Conservation (phyloP, 1,140 invertebrate species). For the Ceratoteleas bidentatus region DNA sequence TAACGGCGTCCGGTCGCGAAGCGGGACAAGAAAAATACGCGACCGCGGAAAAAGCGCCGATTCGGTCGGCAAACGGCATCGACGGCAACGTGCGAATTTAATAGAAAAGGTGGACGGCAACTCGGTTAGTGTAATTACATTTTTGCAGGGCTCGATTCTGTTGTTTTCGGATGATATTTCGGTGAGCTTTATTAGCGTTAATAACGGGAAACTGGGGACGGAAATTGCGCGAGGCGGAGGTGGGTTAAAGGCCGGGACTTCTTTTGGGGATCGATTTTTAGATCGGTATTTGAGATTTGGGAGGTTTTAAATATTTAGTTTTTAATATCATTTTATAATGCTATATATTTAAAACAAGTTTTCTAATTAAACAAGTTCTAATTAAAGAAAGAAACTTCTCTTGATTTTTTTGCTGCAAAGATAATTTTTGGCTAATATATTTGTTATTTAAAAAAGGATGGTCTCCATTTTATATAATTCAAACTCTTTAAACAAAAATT, state of each 20-base stretch:
- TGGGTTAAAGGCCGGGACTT: neutral
- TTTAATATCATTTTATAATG: no score
- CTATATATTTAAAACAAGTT: no score
- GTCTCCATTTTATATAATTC: no score
- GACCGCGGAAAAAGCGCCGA: no score
- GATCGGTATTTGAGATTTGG: no score
- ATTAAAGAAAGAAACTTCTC: no score
- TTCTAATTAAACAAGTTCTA: neutral
- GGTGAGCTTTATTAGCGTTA: neutral
- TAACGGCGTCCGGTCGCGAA: constrained; percentile 51
- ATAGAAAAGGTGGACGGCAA: constrained; percentile 3
- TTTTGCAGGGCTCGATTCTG: neutral
- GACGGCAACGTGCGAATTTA: constrained; percentile 25
- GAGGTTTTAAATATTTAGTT: no score
- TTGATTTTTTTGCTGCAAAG: no score
- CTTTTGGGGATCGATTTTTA: no score
- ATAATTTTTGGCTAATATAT: no score
- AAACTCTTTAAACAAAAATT: no score
- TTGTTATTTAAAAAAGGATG: no score
- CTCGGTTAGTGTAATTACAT: constrained; percentile 8
- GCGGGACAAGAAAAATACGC: constrained; percentile 17
- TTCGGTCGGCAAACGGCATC: constrained; percentile 32
- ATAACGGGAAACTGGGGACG: neutral
- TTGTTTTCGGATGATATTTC: neutral
- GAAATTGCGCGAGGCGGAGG: neutral